Evolutionary conservation across 1,140 invertebrate genomes (phyloP).

Genomic region (Drosophila rufa): DNA sequence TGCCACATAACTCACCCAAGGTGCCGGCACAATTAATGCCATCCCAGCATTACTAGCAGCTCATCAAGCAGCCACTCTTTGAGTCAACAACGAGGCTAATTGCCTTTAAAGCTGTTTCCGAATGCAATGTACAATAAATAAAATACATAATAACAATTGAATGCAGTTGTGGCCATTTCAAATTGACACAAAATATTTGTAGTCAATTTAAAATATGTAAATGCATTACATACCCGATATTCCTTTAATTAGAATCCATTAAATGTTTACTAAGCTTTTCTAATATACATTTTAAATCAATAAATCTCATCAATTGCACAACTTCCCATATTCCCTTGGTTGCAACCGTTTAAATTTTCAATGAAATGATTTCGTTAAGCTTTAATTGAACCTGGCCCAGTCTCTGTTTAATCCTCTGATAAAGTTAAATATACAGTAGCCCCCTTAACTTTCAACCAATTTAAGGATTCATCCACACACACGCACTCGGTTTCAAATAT

Average conservation of each 20-base stretch:
- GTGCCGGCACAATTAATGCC: slow-evolving; percentile 17
- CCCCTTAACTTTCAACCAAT: not conserved
- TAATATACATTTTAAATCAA: not conserved
- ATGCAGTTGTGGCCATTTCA: not conserved
- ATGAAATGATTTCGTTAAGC: not conserved
- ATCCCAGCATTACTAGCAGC: not conserved
- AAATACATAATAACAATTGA: not conserved
- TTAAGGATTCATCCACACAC: slow-evolving; percentile 2
- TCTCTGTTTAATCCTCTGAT: not conserved
- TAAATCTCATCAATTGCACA: not conserved
- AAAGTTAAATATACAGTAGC: not conserved
- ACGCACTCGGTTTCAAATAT: slow-evolving; percentile 4
- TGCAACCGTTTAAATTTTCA: not conserved
- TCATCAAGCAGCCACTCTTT: not conserved
- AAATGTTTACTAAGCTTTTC: too few species aligned
- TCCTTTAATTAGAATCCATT: not conserved
- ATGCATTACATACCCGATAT: not conserved
- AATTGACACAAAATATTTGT: not conserved
- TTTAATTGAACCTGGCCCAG: not conserved
- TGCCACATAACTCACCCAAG: slow-evolving; percentile 18
- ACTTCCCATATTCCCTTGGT: not conserved
- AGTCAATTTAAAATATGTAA: not conserved
- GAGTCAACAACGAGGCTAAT: not conserved
- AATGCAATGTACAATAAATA: not conserved
- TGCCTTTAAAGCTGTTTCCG: not conserved